Evolutionary conservation across 2,888 invertebrate genomes (phyloP).

Genomic region (Thecophora atra): DNA sequence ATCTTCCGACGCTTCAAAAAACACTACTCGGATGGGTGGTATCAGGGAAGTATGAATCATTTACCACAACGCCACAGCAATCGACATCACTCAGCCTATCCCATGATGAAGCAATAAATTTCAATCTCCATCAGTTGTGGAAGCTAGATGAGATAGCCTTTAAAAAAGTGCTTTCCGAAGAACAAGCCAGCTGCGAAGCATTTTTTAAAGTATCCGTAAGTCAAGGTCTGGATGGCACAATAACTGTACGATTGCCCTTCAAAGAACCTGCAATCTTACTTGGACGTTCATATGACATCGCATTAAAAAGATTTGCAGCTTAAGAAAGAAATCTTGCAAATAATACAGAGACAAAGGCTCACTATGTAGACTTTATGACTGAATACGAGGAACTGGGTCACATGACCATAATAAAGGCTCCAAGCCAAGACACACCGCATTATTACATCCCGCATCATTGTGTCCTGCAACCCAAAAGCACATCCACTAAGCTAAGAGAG

Average conservation of each 20-base stretch:
- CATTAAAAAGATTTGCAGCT: slow-evolving; percentile 2
- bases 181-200: too few species aligned
- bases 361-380: slow-evolving; percentile 17
- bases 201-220: too few species aligned
- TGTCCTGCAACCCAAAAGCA: neutral
- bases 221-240: too few species aligned
- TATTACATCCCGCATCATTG: slow-evolving; percentile 25
- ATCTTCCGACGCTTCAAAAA: too few species aligned
- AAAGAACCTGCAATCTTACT: neutral
- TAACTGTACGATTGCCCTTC: slow-evolving; percentile 4
- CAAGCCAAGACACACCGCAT: neutral
- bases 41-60: neutral
- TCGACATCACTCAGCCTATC: too few species aligned
- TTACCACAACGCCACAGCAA: neutral
- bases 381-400: slow-evolving; percentile 27
- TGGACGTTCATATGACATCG: neutral
- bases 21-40: too few species aligned
- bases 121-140: slow-evolving; percentile 5
- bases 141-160: too few species aligned
- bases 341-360: neutral
- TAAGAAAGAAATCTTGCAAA: neutral
- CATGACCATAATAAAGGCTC: slow-evolving; percentile 1
- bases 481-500: neutral
- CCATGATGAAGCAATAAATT: too few species aligned
- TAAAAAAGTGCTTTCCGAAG: too few species aligned